Evolutionary conservation across 2,888 invertebrate species (phyloP), one percentile per base, ranked within the genome.

Genomic region (Phortica magna): DNA sequence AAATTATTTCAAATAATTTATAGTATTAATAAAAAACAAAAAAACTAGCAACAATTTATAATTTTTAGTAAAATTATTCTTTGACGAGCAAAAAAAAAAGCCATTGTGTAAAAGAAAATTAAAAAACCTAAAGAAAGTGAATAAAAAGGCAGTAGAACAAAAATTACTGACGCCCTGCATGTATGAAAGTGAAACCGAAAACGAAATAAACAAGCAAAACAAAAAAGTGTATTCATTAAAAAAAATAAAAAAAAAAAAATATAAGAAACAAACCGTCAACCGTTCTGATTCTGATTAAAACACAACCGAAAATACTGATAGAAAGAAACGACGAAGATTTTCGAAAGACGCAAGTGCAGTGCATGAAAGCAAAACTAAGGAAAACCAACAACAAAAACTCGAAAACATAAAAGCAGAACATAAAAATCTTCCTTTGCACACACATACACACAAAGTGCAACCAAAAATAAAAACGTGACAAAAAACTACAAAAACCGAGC

Each of bases 151-250:
- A 77, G 42, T n/a, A 74, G 42, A 48, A 12, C 59, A 75, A 59
- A 59, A 42, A 19, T 75, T 55, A 72, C 77, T 86, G 88, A 82
- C 83, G 83, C 57, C 48, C 80, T 86, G 86, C 82, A 80, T 85
- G 48, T 14, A 82, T 86, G 84, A 89, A 89, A 89, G 89, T 89
- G 89, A 89, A 89, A 86, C 86, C 19, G 67, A 53, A 83, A 81
- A 79, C 84, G 88, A 89, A 86, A 81, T 85, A 88, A 81, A 78
- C 79, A 86, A 86, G 84, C 85, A 86, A 86, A 86, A 86, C 85
- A 86, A 88, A 75, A 75, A 82, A 79, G 82, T 79, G 88, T 82
- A 87, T 86, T 82, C 79, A 22, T 22, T 41, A 59, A 42, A 67
- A 43, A 67, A 74, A 55, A 78, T 75, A 79, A 43, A 43, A 65